Evolutionary conservation across 2,888 invertebrate genomes (phyloP).

Genomic region (Palloptera scutellata): DNA sequence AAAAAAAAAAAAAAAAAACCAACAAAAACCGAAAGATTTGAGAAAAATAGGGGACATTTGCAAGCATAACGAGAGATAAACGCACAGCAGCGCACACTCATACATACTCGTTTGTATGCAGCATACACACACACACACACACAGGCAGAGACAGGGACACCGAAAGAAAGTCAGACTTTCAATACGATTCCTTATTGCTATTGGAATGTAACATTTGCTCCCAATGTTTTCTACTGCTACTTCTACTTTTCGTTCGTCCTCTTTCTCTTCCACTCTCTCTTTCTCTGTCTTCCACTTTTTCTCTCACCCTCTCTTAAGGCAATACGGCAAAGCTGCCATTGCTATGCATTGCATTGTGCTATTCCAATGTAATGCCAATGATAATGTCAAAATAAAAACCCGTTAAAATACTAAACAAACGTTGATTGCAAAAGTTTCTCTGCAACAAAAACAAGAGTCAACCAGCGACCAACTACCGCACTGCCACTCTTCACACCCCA

Average conservation of each 20-base stretch:
- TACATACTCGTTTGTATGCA: neutral
- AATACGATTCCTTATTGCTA: too few relatives aligned
- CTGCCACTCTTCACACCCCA: too few relatives aligned
- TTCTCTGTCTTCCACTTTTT: too few relatives aligned
- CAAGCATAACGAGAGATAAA: slow-evolving; percentile 20
- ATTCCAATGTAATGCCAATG: neutral
- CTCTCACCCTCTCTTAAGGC: too few relatives aligned
- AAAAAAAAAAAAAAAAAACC: slow-evolving; percentile 5
- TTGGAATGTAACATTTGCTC: too few relatives aligned
- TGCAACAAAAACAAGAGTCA: slow-evolving; percentile 27
- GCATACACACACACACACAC: slow-evolving; percentile 17
- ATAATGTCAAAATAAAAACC: slow-evolving; percentile 33
- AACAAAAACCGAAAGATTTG: neutral
- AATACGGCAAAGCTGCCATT: too few relatives aligned
- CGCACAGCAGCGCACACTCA: neutral
- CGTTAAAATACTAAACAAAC: slow-evolving; percentile 33
- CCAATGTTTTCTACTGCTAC: too few relatives aligned
- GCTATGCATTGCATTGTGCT: too few relatives aligned
- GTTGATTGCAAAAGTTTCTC: slow-evolving; percentile 33
- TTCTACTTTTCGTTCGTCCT: too few relatives aligned
- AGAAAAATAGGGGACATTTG: slow-evolving; percentile 9
- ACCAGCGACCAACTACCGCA: neutral
- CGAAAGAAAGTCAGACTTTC: slow-evolving; percentile 1
- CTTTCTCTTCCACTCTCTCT: too few relatives aligned
- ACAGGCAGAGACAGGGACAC: slow-evolving; percentile 20